A percentile compares a stretch with the other conserved stretches of the same genome.
phyloP scores from a whole-genome alignment of 2,797 vertebrate genomes.

The Hapalemur alaotrensis region DNA sequence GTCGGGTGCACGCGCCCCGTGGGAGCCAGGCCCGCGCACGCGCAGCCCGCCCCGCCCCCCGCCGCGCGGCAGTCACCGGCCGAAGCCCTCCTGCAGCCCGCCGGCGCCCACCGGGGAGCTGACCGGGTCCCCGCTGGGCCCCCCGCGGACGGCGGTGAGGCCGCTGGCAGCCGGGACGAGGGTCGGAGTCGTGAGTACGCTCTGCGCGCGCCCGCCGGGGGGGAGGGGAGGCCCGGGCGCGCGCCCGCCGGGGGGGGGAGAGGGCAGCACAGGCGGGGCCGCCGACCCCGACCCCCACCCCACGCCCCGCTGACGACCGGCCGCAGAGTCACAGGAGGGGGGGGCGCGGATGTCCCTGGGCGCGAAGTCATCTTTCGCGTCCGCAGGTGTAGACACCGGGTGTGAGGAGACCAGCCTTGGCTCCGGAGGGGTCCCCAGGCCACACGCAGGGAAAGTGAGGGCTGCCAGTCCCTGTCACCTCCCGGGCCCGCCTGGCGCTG shows the following conservation, averaged over 20 bases:
- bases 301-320: neutral
- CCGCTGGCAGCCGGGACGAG: conserved; percentile 62
- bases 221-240: too few species aligned
- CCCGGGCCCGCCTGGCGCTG: neutral
- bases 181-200: conserved; percentile 73
- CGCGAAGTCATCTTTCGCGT: too few species aligned
- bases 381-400: neutral
- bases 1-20: too few species aligned
- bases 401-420: neutral
- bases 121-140: neutral
- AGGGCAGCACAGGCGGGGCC: neutral
- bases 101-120: neutral
- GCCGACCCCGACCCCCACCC: neutral
- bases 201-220: neutral
- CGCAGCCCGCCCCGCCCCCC: neutral
- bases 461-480: neutral
- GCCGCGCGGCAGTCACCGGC: too few species aligned
- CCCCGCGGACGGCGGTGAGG: conserved; percentile 32
- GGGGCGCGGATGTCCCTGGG: neutral
- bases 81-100: neutral
- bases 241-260: too few species aligned
- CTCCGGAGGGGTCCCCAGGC: neutral
- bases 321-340: neutral
- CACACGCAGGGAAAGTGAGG: neutral
- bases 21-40: neutral